Evolutionary conservation across 23 tunicate species (phyloP).

Genomic region (Botrylloides violaceus): DNA sequence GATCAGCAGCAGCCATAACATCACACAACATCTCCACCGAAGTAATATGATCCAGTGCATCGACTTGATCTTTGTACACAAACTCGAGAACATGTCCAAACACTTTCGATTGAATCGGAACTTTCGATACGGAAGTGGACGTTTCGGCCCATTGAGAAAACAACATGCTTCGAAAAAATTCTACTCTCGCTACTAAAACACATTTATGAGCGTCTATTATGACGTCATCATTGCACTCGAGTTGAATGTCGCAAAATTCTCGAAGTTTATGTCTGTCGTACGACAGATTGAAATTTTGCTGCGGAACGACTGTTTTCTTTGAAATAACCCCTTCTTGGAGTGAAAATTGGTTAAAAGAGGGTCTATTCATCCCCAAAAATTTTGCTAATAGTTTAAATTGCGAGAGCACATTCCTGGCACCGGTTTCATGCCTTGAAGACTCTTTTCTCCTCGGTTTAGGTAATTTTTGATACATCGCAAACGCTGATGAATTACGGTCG

Average conservation of each 20-base stretch:
- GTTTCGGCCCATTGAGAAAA: conserved; percentile 57
- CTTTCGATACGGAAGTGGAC: conserved; percentile 13
- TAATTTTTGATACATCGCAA: neutral
- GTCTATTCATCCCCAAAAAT: neutral
- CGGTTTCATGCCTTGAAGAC: neutral
- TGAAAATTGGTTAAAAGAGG: neutral
- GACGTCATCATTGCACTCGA: conserved; percentile 52
- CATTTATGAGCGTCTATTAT: conserved; percentile 64
- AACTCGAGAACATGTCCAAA: conserved; percentile 51
- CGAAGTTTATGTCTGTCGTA: neutral
- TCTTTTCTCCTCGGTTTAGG: neutral
- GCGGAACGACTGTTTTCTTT: neutral
- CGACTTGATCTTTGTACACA: conserved; percentile 44
- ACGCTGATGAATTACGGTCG: conserved; percentile 3
- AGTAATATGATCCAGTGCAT: conserved; percentile 7
- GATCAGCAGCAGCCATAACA: conserved; percentile 73
- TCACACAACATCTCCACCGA: conserved; percentile 53
- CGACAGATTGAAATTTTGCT: neutral
- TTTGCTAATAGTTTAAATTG: conserved; percentile 18
- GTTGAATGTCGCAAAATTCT: conserved; percentile 38
- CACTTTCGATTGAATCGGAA: conserved; percentile 66
- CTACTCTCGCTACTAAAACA: conserved; percentile 60
- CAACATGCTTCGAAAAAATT: conserved; percentile 73
- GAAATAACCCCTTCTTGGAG: neutral
- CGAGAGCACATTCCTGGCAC: neutral